Conservation (phyloP, 2,113 vertebrate species). For the Oenanthe oenanthe region DNA sequence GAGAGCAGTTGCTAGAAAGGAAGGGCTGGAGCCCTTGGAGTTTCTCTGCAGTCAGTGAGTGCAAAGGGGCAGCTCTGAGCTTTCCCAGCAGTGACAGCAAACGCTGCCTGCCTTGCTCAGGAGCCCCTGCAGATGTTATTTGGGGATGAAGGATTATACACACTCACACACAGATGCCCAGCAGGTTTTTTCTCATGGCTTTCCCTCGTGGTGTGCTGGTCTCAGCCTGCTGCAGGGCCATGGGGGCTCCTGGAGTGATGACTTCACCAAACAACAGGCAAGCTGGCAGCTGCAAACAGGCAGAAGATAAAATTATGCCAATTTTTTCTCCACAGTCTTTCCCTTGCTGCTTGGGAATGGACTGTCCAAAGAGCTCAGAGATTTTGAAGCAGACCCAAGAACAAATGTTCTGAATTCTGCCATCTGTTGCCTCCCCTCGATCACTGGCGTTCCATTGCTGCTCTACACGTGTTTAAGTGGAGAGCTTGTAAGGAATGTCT, state of each 20-base stretch:
- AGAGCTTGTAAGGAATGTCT: background rate
- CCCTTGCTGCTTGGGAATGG: background rate
- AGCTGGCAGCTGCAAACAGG: background rate
- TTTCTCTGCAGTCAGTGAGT: background rate
- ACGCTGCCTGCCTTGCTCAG: background rate
- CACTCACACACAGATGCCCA: background rate
- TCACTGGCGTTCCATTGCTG: background rate
- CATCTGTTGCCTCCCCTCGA: background rate
- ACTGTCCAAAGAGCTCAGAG: background rate
- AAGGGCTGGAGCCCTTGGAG: background rate
- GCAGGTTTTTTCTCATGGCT: background rate
- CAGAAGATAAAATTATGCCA: background rate
- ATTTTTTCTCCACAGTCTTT: background rate
- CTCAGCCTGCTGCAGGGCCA: fast-evolving
- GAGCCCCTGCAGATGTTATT: background rate
- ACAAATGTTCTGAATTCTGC: background rate
- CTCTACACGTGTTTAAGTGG: background rate
- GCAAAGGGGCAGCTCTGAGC: slow-evolving; percentile 1
- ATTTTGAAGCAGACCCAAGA: background rate
- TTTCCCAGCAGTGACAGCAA: background rate
- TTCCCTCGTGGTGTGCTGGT: background rate
- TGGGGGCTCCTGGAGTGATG: background rate
- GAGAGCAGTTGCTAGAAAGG: slow-evolving; percentile 47
- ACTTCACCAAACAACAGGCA: background rate
- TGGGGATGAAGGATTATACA: background rate